Conservation (phyloP, 2,888 invertebrate genomes). For the Heliconius ethilla region DNA sequence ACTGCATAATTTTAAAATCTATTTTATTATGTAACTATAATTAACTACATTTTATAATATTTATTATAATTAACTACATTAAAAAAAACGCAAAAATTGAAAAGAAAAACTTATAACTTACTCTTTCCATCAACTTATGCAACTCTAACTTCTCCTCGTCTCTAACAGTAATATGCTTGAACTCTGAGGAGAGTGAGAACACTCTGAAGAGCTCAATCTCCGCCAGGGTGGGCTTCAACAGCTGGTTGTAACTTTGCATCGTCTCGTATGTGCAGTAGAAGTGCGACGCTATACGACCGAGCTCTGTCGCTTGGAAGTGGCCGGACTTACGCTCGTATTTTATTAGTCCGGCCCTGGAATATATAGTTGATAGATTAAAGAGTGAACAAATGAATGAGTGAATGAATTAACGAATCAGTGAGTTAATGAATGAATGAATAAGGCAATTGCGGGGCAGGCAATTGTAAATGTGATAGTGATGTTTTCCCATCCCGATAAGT, state of each 20-base stretch:
- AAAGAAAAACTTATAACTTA: slow-evolving; percentile 47
- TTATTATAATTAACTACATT: no score
- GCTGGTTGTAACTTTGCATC: slow-evolving; percentile 95
- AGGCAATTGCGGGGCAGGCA: neutral
- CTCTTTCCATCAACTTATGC: slow-evolving; percentile 92
- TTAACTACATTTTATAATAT: no score
- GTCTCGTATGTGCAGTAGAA: slow-evolving; percentile 99
- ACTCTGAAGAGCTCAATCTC: slow-evolving; percentile 98
- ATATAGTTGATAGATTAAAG: neutral
- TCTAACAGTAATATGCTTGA: slow-evolving; percentile 94
- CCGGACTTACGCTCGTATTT: slow-evolving; percentile 98
- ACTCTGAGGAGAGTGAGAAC: slow-evolving; percentile 99
- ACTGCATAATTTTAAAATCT: no score
- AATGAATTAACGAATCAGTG: neutral
- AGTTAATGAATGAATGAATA: neutral
- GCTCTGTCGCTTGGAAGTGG: slow-evolving; percentile 92
- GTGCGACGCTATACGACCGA: slow-evolving; percentile 98
- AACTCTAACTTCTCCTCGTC: slow-evolving; percentile 98
- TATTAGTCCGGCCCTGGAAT: slow-evolving; percentile 90
- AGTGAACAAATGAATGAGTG: neutral
- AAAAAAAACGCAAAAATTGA: neutral
- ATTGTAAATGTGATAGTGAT: neutral
- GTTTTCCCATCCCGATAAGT: neutral
- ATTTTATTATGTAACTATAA: no score
- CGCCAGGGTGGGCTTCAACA: slow-evolving; percentile 96